Base-by-base conservation (phyloP, 2,888 invertebrate genomes). In the Rhogogaster chlorosoma region DNA sequence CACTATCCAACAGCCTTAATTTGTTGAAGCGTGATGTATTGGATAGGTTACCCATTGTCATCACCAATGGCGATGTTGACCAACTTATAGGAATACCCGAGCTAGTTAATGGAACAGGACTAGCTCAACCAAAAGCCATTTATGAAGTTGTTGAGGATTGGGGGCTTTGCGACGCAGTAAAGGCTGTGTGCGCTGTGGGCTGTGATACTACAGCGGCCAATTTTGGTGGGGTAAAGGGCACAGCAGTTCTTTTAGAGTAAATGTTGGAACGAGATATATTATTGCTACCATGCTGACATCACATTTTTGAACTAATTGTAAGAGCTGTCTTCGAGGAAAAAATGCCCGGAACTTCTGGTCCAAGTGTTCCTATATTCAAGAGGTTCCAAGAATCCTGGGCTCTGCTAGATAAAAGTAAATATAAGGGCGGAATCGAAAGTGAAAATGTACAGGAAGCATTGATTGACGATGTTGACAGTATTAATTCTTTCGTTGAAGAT, bases 131-230 rank as follows among this genome's bases (percentile, higher is more conserved):
- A 64, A 64, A 64, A 9, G 29, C 64, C 22, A 85, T 85, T 57
- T 70, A 71, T 80, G 86, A 87, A 42, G 85, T 84, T 70, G 71
- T 88, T 22, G 57, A 86, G 6, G 88, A 89, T 29, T 89, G 88
- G 88, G 85, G 87, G 61, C 80, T 90, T 49, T 64, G 83, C 57
- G 86, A 88, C 26, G 85, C 87, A 77, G 86, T 90, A 22, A 86
- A 87, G 85, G 86, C 87, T 78, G 70, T 89, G n/a, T 88, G 89
- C 87, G 86, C 87, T 78, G 70, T 89, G n/a, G 87, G 89, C 87
- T 90, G 87, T 88, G 89, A 90, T 78, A 90, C 90, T 2, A 89
- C 89, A 42, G 87, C 89, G 49, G 85, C 89, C 32, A 90, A 90
- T 85, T 87, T 88, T 64, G 89, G 89, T 32, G 86, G 49, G 32